A percentile compares a stretch with the other conserved stretches of the same genome.
Conservation (phyloP, 2,888 invertebrate species). For the Spatulosminthurus flaviceps region DNA sequence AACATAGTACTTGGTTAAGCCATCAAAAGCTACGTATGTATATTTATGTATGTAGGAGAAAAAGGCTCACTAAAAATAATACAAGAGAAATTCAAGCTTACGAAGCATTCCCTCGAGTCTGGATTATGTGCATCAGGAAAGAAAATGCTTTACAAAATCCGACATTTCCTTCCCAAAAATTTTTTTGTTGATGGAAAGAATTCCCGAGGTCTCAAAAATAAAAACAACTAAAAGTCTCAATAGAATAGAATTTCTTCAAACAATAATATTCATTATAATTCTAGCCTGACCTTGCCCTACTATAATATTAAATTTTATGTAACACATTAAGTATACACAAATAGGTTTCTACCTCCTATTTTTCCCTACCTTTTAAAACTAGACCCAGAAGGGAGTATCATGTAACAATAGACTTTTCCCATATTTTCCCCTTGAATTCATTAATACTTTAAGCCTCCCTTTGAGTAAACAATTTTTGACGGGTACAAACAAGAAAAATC, state of each 20-base stretch:
- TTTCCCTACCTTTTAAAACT: too few species aligned
- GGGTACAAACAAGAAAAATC: background rate
- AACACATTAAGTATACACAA: too few species aligned
- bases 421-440: background rate
- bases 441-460: background rate
- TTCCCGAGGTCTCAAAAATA: background rate
- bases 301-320: too few species aligned
- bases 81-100: background rate
- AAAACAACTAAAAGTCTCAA: too few species aligned
- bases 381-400: background rate
- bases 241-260: too few species aligned
- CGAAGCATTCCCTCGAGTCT: background rate
- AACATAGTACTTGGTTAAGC: background rate
- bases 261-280: too few species aligned
- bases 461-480: background rate
- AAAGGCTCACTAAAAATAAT: background rate
- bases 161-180: constrained; percentile 2
- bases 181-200: background rate
- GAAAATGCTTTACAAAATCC: background rate
- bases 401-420: background rate
- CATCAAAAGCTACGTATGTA: background rate
- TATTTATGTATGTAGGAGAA: background rate
- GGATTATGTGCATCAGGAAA: background rate
- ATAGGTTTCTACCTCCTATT: too few species aligned
- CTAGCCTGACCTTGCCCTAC: too few species aligned